phyloP scores from a whole-genome alignment of 64 coral and sea anemone genomes.

The Pocillopora damicornis region DNA sequence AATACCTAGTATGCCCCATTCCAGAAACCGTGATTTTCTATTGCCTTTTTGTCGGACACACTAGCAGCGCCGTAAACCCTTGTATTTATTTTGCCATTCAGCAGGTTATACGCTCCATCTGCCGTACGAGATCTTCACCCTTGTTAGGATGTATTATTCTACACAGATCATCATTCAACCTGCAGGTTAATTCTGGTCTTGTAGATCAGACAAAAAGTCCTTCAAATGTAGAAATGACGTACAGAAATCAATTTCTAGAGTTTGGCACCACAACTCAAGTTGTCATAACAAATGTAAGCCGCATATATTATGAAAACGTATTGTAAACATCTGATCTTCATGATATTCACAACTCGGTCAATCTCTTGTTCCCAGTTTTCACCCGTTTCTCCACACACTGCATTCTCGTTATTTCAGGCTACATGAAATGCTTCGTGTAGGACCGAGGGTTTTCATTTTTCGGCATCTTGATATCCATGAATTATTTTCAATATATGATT shows the following conservation, averaged over 20 bases:
- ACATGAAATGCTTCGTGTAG: no score
- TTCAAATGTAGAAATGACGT: not conserved
- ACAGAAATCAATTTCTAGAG: not conserved
- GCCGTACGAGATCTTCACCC: not conserved
- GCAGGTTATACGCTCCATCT: conserved; percentile 13
- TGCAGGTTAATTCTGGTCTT: not conserved
- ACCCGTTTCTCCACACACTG: not conserved
- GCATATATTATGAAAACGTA: not conserved
- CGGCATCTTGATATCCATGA: no score
- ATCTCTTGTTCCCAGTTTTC: not conserved
- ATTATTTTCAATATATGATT: no score
- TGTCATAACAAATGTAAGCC: not conserved
- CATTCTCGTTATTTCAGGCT: no score
- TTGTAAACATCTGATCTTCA: not conserved
- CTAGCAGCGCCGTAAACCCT: conserved; percentile 52
- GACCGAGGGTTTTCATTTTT: no score
- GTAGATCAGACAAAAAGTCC: not conserved
- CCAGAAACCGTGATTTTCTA: conserved; percentile 22
- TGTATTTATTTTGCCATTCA: conserved; percentile 49
- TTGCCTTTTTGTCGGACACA: conserved; percentile 25
- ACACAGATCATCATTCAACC: not conserved
- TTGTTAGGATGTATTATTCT: not conserved
- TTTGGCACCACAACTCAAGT: not conserved
- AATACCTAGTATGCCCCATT: not conserved
- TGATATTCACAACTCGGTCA: not conserved